Conservation (phyloP, 1,140 invertebrate genomes). For the Harpegnathos saltator region DNA sequence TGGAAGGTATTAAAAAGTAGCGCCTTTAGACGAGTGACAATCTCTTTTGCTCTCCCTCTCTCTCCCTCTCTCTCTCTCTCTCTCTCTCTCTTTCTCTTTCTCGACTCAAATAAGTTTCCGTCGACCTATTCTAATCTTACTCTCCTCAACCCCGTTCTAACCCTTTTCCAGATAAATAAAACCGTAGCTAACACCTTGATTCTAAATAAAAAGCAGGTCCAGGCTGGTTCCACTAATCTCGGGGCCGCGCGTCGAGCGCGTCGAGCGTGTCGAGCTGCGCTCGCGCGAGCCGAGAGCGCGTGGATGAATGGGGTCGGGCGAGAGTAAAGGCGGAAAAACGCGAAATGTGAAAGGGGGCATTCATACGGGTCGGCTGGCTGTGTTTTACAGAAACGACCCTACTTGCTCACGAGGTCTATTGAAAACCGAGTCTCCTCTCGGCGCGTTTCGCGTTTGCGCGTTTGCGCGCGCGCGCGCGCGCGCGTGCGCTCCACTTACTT, state of each 20-base stretch:
- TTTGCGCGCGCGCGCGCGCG: too few relatives aligned
- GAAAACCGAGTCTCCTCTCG: conserved; percentile 22
- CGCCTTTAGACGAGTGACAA: too few relatives aligned
- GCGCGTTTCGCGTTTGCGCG: too few relatives aligned
- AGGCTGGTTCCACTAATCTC: background rate
- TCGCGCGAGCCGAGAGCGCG: background rate
- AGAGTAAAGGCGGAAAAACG: conserved; percentile 20
- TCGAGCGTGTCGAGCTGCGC: too few relatives aligned
- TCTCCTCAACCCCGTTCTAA: too few relatives aligned
- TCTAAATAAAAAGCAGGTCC: conserved; percentile 27
- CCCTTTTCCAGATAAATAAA: background rate
- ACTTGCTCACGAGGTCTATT: conserved; percentile 15
- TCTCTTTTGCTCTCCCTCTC: too few relatives aligned
- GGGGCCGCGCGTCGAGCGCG: background rate
- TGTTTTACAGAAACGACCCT: conserved; percentile 33
- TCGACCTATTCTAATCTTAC: background rate
- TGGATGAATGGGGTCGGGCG: conserved; percentile 5
- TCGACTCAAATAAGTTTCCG: background rate
- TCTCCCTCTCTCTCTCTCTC: too few relatives aligned
- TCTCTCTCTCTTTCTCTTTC: too few relatives aligned
- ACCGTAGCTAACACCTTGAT: background rate
- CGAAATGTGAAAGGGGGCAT: conserved; percentile 18
- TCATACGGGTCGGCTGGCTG: background rate
- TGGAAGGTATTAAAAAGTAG: too few relatives aligned
- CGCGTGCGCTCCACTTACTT: background rate